Conservation (phyloP, 2,797 vertebrate species). For the Tinamus major region DNA sequence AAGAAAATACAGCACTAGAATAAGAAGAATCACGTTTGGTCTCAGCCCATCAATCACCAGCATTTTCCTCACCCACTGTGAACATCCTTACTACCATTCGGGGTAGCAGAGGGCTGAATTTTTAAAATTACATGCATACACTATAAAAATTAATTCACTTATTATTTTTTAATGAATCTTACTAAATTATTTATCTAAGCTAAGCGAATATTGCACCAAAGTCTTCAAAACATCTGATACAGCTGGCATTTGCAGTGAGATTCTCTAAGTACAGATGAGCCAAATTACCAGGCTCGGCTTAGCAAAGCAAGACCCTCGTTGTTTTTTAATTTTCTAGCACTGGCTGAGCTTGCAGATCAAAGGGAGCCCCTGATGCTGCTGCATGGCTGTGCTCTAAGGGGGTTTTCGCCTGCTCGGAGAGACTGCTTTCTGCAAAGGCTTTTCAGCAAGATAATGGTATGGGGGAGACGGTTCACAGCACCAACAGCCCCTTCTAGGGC, state of each 20-base stretch:
- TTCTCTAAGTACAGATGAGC: constrained; percentile 46
- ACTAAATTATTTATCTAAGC: constrained; percentile 72
- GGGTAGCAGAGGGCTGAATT: constrained; percentile 28
- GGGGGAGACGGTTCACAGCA: constrained; percentile 40
- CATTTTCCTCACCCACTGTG: constrained; percentile 57
- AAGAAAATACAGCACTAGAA: constrained; percentile 35
- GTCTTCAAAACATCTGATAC: constrained; percentile 64
- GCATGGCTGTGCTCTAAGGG: not conserved
- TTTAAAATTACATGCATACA: not conserved
- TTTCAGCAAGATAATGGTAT: constrained; percentile 44
- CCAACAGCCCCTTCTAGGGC: constrained; percentile 42
- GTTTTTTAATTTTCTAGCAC: constrained; percentile 51
- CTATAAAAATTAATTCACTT: constrained; percentile 59
- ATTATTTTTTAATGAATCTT: constrained; percentile 73
- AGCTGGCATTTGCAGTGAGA: constrained; percentile 51
- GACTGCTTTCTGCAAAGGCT: constrained; percentile 54
- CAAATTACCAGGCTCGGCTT: constrained; percentile 66
- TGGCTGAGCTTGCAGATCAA: constrained; percentile 20
- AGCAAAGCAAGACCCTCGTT: constrained; percentile 64
- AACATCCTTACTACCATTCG: not conserved
- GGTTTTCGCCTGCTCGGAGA: not conserved
- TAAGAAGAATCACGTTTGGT: constrained; percentile 44
- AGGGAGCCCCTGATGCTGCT: constrained; percentile 28
- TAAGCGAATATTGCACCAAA: constrained; percentile 66
- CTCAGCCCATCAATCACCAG: constrained; percentile 57